Evolutionary conservation across 2,797 vertebrate genomes (phyloP), one percentile per base, ranked within the genome.

Genomic region (Pelodytes ibericus): DNA sequence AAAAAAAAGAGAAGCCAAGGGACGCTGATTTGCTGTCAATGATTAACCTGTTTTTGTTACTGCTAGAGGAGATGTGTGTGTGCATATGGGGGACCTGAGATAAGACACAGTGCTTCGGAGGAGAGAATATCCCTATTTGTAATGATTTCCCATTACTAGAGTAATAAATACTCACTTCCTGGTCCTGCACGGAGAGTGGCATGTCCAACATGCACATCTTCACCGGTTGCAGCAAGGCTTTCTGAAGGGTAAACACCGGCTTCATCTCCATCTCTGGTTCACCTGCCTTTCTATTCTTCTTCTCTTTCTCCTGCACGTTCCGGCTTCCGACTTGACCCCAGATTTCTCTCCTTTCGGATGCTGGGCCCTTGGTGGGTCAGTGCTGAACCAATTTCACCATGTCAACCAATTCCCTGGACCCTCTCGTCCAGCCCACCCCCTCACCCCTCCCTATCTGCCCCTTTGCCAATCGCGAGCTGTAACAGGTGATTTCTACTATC

Each of bases 201-300:
- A 94, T 91, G 81, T 95, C 95, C 82, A 96, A 80, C 94, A 96
- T 93, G 88, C 94, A 94, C 87, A 91, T 93, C 87, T 88, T 94
- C 84, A 94, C 89, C 0, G 94, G 94, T 86, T 94, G 94, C 82
- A 92, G 94, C 64, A 96, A 89, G 11, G 95, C 95, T 90, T 92
- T 91, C 80, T 95, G 93, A 77, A 95, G 89, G 72, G 87, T 95
- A 91, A 95, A 96, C 80, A 91, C 78, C 65, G 93, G 89, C 85
- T 90, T 94, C 74, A 87, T 78, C 84, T 96, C 94, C 94, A 95
- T 96, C 22, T 51, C 20, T 29, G 27, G 22, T 22, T 24, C 6
- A 30, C 24, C 16, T 20, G 36, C n/a, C 20, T 41, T 30, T n/a
- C 20, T 44, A 51, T 26, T 20, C 10, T 36, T 13, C 13, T 13